Evolutionary conservation across 2,797 vertebrate species (phyloP), one percentile per base, ranked within the genome.

Genomic region (Gallinago stenura): DNA sequence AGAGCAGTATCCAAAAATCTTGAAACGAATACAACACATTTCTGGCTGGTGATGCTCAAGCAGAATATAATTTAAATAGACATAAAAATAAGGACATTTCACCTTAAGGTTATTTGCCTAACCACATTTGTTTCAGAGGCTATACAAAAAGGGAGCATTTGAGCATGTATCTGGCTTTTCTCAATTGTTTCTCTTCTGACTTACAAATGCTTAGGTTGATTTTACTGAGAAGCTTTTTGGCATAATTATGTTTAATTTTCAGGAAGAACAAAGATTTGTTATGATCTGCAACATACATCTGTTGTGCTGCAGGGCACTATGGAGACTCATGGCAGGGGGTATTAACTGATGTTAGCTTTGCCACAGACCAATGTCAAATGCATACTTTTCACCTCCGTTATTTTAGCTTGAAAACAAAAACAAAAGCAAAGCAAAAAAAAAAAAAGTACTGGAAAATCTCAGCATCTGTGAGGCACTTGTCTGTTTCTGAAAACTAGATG

Each of bases 1-100:
- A 91, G 10, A 95, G 41, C 26, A 69, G 64, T 39, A 92, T 86
- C 81, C 91, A 93, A 94, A 93, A 89, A 58, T 69, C 76, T 24
- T 89, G 37, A 79, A 66, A 96, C 35, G 64, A 87, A 87, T 77
- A 87, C 22, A 80, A 19, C 53, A 28, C 65, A 75, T 86, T 93
- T 92, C 76, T 92, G 33, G 37, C 69, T 94, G 64, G 14, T 75
- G 31, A 28, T 80, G 30, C 51, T 89, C 33, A 69, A 83, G 65
- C 16, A 86, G 81, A 92, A 82, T 58, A 51, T 41, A 61, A 78
- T 90, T 86, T 3, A 83, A 90, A 78, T 39, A 69, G 21, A 22
- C 37, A 62, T 46, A 88, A 91, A 93, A 87, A 77, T 48, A 45
- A 90, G 45, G 33, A 73, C 15, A 17, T 51, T 51, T 8, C 14